Conservation (phyloP, 2,797 vertebrate species). For the Enteromius thamalakanensis region DNA sequence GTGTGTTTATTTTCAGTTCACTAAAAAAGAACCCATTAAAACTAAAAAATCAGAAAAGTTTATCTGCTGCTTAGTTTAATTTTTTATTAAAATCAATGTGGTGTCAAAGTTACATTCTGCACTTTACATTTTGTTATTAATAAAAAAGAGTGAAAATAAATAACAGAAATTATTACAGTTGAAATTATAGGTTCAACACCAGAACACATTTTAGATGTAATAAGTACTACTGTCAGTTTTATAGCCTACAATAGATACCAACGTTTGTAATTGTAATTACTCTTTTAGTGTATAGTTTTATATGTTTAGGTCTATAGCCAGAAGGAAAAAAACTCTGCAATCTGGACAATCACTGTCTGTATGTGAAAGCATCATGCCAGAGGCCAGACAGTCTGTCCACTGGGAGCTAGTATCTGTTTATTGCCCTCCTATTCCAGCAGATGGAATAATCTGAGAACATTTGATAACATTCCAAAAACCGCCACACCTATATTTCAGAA, state of each 20-base stretch:
- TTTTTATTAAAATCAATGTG: background rate
- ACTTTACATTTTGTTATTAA: background rate
- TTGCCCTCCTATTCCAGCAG: slow-evolving; percentile 11
- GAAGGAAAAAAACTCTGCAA: slow-evolving; percentile 7
- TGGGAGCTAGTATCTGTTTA: slow-evolving; percentile 40
- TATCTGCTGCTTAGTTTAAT: background rate
- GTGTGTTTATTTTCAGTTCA: background rate
- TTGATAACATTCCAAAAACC: slow-evolving; percentile 18
- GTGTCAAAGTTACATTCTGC: background rate
- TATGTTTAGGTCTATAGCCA: slow-evolving; percentile 16
- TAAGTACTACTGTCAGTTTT: background rate
- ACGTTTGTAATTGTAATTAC: slow-evolving; percentile 4
- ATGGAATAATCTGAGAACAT: slow-evolving; percentile 25
- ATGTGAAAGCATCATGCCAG: slow-evolving; percentile 45
- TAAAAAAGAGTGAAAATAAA: background rate
- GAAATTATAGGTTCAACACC: background rate
- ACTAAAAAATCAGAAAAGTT: background rate
- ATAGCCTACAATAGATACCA: background rate
- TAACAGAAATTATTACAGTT: background rate
- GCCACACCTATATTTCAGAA: background rate
- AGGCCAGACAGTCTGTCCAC: slow-evolving; percentile 45
- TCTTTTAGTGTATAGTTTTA: slow-evolving; percentile 22
- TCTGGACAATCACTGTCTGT: slow-evolving; percentile 48
- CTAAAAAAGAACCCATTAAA: background rate
- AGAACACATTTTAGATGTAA: background rate